Evolutionary conservation across 2,113 vertebrate species (phyloP).

Genomic region (Amphilophus citrinellus): DNA sequence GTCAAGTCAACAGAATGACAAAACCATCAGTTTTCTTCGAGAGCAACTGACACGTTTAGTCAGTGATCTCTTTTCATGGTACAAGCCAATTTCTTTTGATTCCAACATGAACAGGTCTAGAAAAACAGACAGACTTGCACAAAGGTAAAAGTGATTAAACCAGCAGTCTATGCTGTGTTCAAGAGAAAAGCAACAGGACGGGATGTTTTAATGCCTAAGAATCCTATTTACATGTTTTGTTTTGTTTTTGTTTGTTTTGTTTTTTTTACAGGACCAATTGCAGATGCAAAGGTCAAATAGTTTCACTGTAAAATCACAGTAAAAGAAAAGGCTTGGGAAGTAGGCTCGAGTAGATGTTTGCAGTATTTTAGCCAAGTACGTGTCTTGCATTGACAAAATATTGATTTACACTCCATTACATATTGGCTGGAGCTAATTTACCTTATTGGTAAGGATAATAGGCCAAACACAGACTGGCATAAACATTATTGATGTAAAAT

Average conservation of each 20-base stretch:
- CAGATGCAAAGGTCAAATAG: background rate
- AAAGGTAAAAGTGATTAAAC: constrained; percentile 21
- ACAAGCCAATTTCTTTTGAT: constrained; percentile 17
- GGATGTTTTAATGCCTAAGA: background rate
- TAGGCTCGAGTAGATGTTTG: background rate
- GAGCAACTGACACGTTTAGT: constrained; percentile 38
- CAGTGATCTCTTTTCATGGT: background rate
- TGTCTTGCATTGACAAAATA: background rate
- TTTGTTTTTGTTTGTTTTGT: background rate
- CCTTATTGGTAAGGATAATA: background rate
- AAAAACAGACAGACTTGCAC: constrained; percentile 22
- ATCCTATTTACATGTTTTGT: background rate
- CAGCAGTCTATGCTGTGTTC: background rate
- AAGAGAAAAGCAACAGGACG: background rate
- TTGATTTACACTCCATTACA: background rate
- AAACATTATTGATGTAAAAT: background rate
- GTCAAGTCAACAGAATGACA: constrained; percentile 75
- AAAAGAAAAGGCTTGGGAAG: background rate
- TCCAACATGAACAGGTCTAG: constrained; percentile 6
- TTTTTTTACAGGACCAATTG: background rate
- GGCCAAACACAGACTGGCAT: background rate
- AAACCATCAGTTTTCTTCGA: constrained; percentile 58
- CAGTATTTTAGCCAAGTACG: background rate
- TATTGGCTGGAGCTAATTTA: background rate
- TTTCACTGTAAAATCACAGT: background rate